Evolutionary conservation across 2,888 invertebrate species (phyloP).

Genomic region (Drosophila suboccidentalis): DNA sequence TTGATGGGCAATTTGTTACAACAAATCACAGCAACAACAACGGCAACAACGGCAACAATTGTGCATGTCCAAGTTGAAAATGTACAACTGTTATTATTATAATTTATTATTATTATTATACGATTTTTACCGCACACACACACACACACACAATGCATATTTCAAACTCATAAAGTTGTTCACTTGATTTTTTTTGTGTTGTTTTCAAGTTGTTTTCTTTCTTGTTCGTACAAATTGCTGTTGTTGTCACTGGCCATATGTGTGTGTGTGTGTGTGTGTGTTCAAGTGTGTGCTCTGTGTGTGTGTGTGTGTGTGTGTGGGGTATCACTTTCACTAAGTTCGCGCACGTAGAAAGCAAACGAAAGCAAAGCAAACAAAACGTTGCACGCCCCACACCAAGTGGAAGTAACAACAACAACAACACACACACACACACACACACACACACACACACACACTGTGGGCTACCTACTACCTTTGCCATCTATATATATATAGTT

Average conservation of each 20-base stretch:
- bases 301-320: slow-evolving; percentile 31
- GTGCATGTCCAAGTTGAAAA: slow-evolving; percentile 51
- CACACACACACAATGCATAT: slow-evolving; percentile 40
- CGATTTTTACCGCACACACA: slow-evolving; percentile 44
- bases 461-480: slow-evolving; percentile 19
- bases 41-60: slow-evolving; percentile 8
- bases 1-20: slow-evolving; percentile 73
- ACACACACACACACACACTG: slow-evolving; percentile 4
- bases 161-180: slow-evolving; percentile 27
- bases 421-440: slow-evolving; percentile 1
- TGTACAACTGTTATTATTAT: slow-evolving; percentile 61
- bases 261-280: slow-evolving; percentile 14
- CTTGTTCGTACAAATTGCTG: slow-evolving; percentile 67
- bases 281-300: slow-evolving; percentile 17
- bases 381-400: slow-evolving; percentile 53
- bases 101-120: slow-evolving; percentile 64
- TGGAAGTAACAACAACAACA: slow-evolving; percentile 25
- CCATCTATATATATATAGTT: not conserved
- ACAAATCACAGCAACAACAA: slow-evolving; percentile 29
- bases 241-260: slow-evolving; percentile 59
- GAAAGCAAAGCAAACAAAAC: slow-evolving; percentile 68
- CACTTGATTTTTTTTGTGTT: slow-evolving; percentile 10
- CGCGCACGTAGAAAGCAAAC: slow-evolving; percentile 77
- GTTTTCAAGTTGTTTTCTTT: slow-evolving; percentile 30
- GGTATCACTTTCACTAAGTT: slow-evolving; percentile 73